A percentile compares a stretch with the other conserved stretches of the same genome.
Conservation (phyloP, 2,113 vertebrate genomes). For the Anser brachyrhynchus region DNA sequence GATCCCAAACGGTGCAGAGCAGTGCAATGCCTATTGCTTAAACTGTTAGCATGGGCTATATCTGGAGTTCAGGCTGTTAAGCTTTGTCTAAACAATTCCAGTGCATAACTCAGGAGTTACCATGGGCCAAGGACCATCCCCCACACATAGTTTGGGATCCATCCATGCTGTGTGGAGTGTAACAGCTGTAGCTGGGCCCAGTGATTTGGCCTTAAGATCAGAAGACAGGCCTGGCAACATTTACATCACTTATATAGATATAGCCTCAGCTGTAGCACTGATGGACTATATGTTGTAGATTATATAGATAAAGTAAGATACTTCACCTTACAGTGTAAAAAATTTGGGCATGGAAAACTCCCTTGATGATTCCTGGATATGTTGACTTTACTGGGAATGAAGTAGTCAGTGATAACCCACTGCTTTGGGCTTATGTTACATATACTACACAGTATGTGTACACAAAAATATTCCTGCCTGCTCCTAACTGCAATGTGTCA, state of each 20-base stretch:
- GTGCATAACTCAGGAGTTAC: not conserved
- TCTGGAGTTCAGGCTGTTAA: not conserved
- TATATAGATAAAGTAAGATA: not conserved
- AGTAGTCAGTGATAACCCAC: not conserved
- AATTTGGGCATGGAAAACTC: not conserved
- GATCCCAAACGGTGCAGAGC: accelerated
- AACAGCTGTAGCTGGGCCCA: not conserved
- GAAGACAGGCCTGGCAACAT: not conserved
- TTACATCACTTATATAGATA: not conserved
- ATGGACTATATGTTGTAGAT: accelerated
- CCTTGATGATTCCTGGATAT: not conserved
- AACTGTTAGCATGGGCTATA: not conserved
- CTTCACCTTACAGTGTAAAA: not conserved
- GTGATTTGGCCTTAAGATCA: not conserved
- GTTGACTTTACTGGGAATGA: not conserved
- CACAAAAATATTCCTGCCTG: not conserved
- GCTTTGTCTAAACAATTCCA: not conserved
- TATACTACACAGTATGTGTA: not conserved
- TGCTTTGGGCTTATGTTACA: not conserved
- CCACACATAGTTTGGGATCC: not conserved
- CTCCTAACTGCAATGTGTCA: not conserved
- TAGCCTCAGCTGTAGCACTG: not conserved
- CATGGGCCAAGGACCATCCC: not conserved
- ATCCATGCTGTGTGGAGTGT: not conserved
- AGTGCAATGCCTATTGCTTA: not conserved